Base-by-base conservation (phyloP, 2,888 invertebrate species). In the Lasius platythorax region DNA sequence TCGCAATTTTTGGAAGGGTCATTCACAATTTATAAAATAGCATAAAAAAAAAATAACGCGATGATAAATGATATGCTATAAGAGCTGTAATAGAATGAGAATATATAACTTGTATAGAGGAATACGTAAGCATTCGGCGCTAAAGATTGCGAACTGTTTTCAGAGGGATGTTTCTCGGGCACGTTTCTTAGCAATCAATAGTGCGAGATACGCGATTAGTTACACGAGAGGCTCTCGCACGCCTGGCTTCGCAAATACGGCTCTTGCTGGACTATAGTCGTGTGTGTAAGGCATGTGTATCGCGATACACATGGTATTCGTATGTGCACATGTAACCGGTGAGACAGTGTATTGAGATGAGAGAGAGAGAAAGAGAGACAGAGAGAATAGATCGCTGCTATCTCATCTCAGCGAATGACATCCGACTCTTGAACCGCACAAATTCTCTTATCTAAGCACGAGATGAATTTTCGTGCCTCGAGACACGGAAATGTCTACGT, bases 401-500 rank as follows among this genome's bases (percentile, higher is more conserved):
- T 85, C 84, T 86, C 79, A 23, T 76, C 58, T 58, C 37, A n/a
- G 58, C 56, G 61, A 85, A 83, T 67, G 75, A 86, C 83, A 87
- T 70, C 56, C 76, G 82, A 83, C 70, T 82, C 81, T 70, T 6
- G 58, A 85, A 81, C 84, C 84, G n/a, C 8, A 68, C 79, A 81
- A 72, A 81, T 82, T 74, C 43, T 70, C 64, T 83, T 85, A 84
- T 85, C 88, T 85, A 56, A 72, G 50, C 46, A 15, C 74, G 81
- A 61, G 82, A 85, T 85, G 82, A 82, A 84, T 84, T 84, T 72
- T 87, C 73, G 58, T 72, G 40, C 50, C 56, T 37, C n/a, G 61
- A 73, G 40, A 70, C 43, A 18, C 64, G 56, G 6, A 61, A 68
- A 68, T 56, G 30, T 79, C 46, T 81, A 28, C 46, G 37, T 61